Evolutionary conservation across 1,140 invertebrate species (phyloP), one percentile per base, ranked within the genome.

Genomic region (Pogonus chalceus): DNA sequence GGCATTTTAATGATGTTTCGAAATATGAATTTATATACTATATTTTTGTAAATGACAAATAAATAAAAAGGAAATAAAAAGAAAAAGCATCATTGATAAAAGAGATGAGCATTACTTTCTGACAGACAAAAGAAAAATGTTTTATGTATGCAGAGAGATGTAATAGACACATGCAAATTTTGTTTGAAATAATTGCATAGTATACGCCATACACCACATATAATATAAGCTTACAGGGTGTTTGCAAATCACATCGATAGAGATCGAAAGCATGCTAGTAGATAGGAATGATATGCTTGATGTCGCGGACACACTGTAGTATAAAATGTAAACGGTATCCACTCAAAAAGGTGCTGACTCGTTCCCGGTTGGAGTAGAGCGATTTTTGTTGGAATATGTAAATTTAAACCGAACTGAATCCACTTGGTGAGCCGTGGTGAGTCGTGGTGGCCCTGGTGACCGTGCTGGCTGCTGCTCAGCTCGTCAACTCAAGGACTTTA

Each of bases 341-440:
- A 68, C 66, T 68, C 61, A 61, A 65, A 68, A 68, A 65, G 56
- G 58, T 62, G 66, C 65, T 68, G 66, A 68, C 66, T 65, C 54
- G 56, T 52, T 57, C 24, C 54, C 26, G 55, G 56, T 60, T 61
- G 53, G 56, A 64, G 60, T 62, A 56, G 57, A 54, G 7, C 49
- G 60, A 62, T 68, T 68, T 67, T 66, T 67, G 64, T 68, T 65
- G 62, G 62, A 63, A 62, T 68, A 68, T 68, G 66, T 63, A 68
- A 68, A 68, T 68, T 59, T 56, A 46, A 43, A 43, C 37, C 18
- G 37, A 43, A 43, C 37, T 43, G 37, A 43, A 43, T 43, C 37
- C 37, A 43, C 37, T 43, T 43, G n/a, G n/a, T n/a, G n/a, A n/a
- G n/a, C n/a, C n/a, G n/a, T n/a, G n/a, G n/a, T n/a, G n/a, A n/a